Conservation (phyloP, 2,888 invertebrate species). For the Proisotoma minuta region DNA sequence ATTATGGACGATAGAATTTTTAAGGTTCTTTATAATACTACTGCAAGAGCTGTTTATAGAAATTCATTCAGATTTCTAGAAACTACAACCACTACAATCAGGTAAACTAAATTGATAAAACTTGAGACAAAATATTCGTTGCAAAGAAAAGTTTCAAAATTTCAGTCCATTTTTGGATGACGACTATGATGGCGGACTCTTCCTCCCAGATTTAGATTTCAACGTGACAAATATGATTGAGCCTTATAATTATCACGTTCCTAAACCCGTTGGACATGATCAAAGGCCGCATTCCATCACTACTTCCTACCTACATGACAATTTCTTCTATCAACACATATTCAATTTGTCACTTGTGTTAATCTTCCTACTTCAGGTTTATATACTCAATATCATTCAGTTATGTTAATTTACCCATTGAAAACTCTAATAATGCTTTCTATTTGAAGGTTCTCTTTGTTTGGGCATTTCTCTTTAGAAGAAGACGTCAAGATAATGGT, state of each 20-base stretch:
- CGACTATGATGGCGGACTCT: not conserved
- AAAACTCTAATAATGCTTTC: no score
- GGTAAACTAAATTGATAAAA: no score
- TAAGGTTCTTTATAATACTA: no score
- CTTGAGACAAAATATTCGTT: no score
- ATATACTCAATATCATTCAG: no score
- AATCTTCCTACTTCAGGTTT: slow-evolving; percentile 25
- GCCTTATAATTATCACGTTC: not conserved
- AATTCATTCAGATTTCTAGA: no score
- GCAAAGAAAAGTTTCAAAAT: no score
- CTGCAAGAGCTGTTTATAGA: no score
- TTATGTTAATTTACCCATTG: no score
- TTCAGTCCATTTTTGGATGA: not conserved
- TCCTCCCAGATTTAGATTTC: not conserved
- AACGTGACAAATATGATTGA: not conserved
- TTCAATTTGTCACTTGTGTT: slow-evolving; percentile 28
- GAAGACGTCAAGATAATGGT: not conserved
- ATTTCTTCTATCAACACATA: slow-evolving; percentile 29
- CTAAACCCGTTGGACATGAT: not conserved
- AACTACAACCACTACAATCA: no score
- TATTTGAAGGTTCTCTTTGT: slow-evolving; percentile 28
- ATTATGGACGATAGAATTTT: no score
- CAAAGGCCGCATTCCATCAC: not conserved
- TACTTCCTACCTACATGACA: slow-evolving; percentile 21
- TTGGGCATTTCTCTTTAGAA: slow-evolving; percentile 23